A percentile compares a stretch with the other conserved stretches of the same genome.
Evolutionary conservation across 1,140 invertebrate species (phyloP).

Genomic region (Aplysia californica): DNA sequence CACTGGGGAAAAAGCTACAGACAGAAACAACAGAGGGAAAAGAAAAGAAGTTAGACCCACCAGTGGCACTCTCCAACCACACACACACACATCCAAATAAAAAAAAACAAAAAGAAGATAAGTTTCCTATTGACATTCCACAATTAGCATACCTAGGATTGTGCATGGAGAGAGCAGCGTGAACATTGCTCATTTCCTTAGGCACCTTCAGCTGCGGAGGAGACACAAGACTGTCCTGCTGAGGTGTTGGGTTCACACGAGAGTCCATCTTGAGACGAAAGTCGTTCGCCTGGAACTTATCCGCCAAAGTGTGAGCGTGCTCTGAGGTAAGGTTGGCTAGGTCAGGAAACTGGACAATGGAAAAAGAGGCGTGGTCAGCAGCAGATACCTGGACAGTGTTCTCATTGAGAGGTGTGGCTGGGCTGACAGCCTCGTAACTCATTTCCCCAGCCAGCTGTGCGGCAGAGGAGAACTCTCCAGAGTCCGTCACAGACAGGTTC

Average conservation of each 20-base stretch:
- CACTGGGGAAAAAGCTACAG: too few relatives aligned
- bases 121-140: too few relatives aligned
- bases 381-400: not conserved
- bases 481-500: conserved; percentile 1
- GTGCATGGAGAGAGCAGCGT: conserved; percentile 9
- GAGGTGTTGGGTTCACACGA: not conserved
- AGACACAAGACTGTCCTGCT: not conserved
- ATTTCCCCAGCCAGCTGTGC: conserved; percentile 39
- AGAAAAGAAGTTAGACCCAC: too few relatives aligned
- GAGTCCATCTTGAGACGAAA: conserved; percentile 14
- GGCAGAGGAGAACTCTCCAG: conserved; percentile 18
- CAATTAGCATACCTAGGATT: too few relatives aligned
- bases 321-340: conserved; percentile 16
- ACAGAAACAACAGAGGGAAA: too few relatives aligned
- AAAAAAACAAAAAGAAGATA: too few relatives aligned
- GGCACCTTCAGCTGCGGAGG: not conserved
- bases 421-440: conserved; percentile 60
- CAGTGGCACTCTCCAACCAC: too few relatives aligned
- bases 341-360: conserved; percentile 22
- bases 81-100: too few relatives aligned
- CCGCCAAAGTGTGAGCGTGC: conserved; percentile 19
- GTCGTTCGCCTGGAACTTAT: conserved; percentile 26
- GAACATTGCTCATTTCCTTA: conserved; percentile 13
- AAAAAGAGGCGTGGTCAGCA: conserved; percentile 7
- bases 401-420: conserved; percentile 43